These are phyloP conservation scores for Paramormyrops hopkinsi DNA, from an alignment of 2,797 vertebrate species.

Conservation along the genomic window DNA sequence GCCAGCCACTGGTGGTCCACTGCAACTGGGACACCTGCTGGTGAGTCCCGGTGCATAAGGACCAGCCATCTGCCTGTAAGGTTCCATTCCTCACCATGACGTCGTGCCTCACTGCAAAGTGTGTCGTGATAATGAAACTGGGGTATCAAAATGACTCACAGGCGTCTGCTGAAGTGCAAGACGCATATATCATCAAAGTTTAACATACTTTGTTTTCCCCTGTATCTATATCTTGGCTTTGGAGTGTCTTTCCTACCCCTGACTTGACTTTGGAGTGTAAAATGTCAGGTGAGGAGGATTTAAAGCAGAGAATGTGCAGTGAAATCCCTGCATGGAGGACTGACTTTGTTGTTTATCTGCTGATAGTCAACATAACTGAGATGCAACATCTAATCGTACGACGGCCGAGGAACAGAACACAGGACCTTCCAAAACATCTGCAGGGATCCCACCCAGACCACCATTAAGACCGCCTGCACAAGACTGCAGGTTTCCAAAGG, in stretches of 20 bases:
- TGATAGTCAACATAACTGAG: background rate
- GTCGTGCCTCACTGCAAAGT: background rate
- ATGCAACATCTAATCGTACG: background rate
- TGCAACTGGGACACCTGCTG: background rate
- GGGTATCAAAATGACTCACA: background rate
- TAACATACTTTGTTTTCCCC: background rate
- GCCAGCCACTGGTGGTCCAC: background rate
- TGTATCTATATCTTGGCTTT: background rate
- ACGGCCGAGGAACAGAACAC: background rate
- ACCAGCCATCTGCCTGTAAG: background rate
- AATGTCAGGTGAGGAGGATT: background rate
- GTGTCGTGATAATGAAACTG: background rate
- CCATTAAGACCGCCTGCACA: background rate
- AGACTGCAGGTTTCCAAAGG: background rate
- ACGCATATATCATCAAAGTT: background rate
- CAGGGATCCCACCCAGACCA: background rate
- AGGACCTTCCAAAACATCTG: background rate
- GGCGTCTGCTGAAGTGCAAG: background rate
- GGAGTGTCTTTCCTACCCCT: background rate
- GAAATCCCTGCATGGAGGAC: background rate
- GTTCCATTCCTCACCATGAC: background rate
- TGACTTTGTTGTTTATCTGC: background rate
- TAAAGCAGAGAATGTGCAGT: background rate
- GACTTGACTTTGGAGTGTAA: background rate
- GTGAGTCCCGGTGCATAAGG: background rate